Evolutionary conservation across 2,113 vertebrate species (phyloP).

Genomic region (Smithornis capensis): DNA sequence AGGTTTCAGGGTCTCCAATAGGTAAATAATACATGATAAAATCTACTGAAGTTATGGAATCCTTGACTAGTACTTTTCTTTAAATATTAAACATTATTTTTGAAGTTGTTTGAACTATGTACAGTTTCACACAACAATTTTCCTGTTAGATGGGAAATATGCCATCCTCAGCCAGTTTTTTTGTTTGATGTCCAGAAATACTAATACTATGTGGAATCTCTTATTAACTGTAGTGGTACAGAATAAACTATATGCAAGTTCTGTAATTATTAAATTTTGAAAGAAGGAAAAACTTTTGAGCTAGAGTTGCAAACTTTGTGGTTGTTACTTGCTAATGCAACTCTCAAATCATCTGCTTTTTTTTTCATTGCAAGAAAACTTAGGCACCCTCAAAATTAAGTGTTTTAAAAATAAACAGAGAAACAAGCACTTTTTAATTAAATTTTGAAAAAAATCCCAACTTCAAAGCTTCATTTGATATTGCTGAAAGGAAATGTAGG

Average conservation of each 20-base stretch:
- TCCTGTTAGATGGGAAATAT: conserved; percentile 65
- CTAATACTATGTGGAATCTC: conserved; percentile 11
- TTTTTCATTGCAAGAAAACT: neutral
- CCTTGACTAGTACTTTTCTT: conserved; percentile 71
- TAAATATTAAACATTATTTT: conserved; percentile 78
- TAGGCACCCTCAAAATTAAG: neutral
- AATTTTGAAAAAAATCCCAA: neutral
- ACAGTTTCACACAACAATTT: conserved; percentile 65
- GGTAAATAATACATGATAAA: conserved; percentile 73
- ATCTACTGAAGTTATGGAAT: conserved; percentile 63
- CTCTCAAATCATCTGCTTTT: neutral
- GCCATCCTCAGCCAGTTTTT: conserved; percentile 63
- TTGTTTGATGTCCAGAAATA: conserved; percentile 66
- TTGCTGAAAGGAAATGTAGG: neutral
- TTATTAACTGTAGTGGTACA: conserved; percentile 37
- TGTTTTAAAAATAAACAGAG: neutral
- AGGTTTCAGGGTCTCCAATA: conserved; percentile 46
- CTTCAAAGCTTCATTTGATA: neutral
- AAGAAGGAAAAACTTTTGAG: neutral
- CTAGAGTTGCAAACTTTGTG: neutral
- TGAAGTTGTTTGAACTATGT: conserved; percentile 69
- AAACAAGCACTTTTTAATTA: neutral
- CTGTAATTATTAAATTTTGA: conserved; percentile 28
- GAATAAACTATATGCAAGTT: conserved; percentile 29
- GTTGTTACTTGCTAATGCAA: neutral